Evolutionary conservation across 2,888 invertebrate species (phyloP).

Genomic region (Drosophila hamatofila): DNA sequence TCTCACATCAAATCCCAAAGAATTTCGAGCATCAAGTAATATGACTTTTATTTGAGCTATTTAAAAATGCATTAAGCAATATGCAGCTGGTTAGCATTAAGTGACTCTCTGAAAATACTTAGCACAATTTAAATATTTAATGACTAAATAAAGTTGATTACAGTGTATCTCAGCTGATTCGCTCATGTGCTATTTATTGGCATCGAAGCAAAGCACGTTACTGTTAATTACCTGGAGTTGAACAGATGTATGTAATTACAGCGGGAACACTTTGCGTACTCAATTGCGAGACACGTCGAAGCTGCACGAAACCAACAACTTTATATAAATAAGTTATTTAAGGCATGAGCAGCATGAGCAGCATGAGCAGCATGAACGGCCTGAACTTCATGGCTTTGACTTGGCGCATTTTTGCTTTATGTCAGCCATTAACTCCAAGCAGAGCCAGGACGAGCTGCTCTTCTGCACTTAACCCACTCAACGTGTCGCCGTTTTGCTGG

Average conservation of each 20-base stretch:
- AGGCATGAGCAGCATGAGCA: constrained; percentile 29
- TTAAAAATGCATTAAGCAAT: neutral
- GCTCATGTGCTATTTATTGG: neutral
- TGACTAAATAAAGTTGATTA: neutral
- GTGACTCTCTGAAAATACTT: neutral
- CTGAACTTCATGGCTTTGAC: constrained; percentile 46
- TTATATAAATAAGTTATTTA: constrained; percentile 41
- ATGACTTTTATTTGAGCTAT: neutral
- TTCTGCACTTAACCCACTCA: constrained; percentile 60
- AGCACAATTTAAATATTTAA: neutral
- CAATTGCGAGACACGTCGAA: constrained; percentile 23
- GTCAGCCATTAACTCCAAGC: constrained; percentile 56
- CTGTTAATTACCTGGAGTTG: constrained; percentile 26
- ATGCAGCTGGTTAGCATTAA: neutral
- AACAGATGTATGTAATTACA: constrained; percentile 20
- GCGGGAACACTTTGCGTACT: constrained; percentile 9
- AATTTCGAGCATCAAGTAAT: neutral
- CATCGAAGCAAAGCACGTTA: neutral
- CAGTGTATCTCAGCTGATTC: neutral
- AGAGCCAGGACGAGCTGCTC: constrained; percentile 48
- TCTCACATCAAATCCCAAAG: neutral
- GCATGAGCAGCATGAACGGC: constrained; percentile 16
- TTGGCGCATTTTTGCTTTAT: constrained; percentile 54
- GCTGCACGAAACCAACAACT: constrained; percentile 3
- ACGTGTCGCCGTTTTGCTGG: constrained; percentile 32